A percentile compares a stretch with the other conserved stretches of the same genome.
Evolutionary conservation across 23 tunicate species (phyloP).

Genomic region (Botrylloides violaceus): DNA sequence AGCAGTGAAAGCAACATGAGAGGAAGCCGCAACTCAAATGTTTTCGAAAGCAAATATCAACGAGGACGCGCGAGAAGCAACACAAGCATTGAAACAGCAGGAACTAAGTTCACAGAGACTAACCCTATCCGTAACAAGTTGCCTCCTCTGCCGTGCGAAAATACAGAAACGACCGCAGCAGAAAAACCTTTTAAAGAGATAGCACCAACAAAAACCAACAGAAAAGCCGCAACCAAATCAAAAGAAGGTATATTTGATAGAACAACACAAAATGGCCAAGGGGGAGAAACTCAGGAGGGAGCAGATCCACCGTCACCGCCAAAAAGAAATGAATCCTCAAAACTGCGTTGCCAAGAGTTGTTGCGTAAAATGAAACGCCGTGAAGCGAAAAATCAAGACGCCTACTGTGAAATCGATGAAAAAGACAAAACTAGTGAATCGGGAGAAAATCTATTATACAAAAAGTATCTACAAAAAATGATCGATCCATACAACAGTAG

Average conservation of each 20-base stretch:
- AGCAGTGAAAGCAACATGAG: neutral
- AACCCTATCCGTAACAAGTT: neutral
- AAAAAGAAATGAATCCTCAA: neutral
- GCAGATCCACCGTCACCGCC: neutral
- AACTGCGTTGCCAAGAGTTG: neutral
- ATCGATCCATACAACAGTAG: neutral
- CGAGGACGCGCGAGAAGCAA: no score
- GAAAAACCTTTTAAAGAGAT: neutral
- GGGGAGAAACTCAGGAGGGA: neutral
- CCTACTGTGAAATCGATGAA: neutral
- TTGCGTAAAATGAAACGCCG: neutral
- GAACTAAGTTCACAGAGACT: neutral
- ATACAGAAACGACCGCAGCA: neutral
- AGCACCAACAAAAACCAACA: neutral
- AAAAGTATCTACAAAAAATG: neutral
- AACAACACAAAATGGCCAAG: neutral
- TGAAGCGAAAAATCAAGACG: neutral
- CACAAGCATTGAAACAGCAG: neutral
- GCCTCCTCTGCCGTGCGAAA: neutral
- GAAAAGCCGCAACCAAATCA: neutral
- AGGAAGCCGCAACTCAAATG: neutral
- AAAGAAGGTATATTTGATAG: neutral
- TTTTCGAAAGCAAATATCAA: neutral
- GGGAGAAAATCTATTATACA: neutral
- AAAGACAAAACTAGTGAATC: neutral